Percentiles rank a stretch among this genome's conserved stretches.
These are phyloP conservation scores for Leptarthrus brevirostris DNA, from an alignment of 2,888 invertebrate genomes.

Conservation along the genomic window DNA sequence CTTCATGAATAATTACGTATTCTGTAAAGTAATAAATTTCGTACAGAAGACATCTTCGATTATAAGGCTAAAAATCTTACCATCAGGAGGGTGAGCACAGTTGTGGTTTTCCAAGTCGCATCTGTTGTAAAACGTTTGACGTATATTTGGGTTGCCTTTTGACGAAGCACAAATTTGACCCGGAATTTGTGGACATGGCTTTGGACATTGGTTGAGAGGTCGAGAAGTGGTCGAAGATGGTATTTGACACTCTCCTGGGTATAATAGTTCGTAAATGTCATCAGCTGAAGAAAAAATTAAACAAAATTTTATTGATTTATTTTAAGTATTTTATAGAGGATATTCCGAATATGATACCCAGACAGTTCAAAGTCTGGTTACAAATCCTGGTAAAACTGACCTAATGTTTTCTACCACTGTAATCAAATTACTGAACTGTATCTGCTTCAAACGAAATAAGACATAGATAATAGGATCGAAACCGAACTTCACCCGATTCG, in stretches of 20 bases:
- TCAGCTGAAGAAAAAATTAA: slow-evolving; percentile 3
- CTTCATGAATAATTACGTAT: neutral
- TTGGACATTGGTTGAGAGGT: neutral
- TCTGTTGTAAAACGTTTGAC: neutral
- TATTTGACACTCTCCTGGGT: slow-evolving; percentile 9
- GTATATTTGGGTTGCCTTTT: slow-evolving; percentile 2
- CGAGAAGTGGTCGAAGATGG: neutral
- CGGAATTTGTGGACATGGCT: neutral
- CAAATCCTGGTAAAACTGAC: too few species aligned
- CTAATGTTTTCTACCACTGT: too few species aligned
- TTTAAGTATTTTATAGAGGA: too few species aligned
- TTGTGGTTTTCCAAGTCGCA: slow-evolving; percentile 22
- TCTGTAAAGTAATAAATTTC: neutral
- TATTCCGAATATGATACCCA: too few species aligned
- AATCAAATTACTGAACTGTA: too few species aligned
- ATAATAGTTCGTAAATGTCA: slow-evolving; percentile 16
- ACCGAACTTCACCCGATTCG: too few species aligned
- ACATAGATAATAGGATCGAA: too few species aligned
- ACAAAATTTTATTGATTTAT: neutral
- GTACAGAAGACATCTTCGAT: too few species aligned
- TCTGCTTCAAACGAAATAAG: too few species aligned
- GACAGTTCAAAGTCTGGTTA: too few species aligned
- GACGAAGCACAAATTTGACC: slow-evolving; percentile 13
- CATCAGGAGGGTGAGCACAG: neutral
- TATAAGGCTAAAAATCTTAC: slow-evolving; percentile 2